phyloP scores from a whole-genome alignment of 2,797 vertebrate species.

The Acanthornis magna region DNA sequence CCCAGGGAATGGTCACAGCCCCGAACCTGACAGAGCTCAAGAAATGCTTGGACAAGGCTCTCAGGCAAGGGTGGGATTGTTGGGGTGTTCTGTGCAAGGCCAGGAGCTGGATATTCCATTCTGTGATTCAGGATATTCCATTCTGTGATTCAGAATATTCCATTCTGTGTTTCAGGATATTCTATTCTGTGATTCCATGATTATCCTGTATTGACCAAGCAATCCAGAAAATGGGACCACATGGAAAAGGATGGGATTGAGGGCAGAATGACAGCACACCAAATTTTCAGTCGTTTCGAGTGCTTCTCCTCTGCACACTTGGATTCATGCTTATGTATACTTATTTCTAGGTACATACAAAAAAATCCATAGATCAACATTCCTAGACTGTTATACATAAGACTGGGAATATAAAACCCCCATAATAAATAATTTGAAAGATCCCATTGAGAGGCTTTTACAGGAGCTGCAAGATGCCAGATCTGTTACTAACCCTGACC shows the following conservation, averaged over 20 bases:
- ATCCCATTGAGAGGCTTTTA: background rate
- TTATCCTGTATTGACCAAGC: background rate
- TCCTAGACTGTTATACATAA: background rate
- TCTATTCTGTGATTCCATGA: background rate
- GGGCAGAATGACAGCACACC: background rate
- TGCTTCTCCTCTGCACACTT: accelerated
- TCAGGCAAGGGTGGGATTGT: too few relatives aligned
- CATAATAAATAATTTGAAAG: background rate
- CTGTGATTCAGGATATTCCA: background rate
- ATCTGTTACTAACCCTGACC: background rate
- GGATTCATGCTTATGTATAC: accelerated
- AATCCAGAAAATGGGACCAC: background rate
- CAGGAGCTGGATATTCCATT: background rate
- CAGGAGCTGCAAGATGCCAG: background rate
- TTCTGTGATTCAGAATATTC: too few relatives aligned
- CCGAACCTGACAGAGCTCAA: background rate
- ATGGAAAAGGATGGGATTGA: background rate
- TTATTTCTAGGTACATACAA: background rate
- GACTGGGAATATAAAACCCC: accelerated
- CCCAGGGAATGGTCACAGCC: background rate
- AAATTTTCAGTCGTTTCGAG: background rate
- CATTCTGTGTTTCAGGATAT: background rate
- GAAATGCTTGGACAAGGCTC: background rate
- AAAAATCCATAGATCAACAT: background rate
- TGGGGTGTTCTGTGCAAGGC: background rate